These are phyloP conservation scores for Apeira syringaria DNA, from an alignment of 2,888 invertebrate genomes.

Conservation along the genomic window DNA sequence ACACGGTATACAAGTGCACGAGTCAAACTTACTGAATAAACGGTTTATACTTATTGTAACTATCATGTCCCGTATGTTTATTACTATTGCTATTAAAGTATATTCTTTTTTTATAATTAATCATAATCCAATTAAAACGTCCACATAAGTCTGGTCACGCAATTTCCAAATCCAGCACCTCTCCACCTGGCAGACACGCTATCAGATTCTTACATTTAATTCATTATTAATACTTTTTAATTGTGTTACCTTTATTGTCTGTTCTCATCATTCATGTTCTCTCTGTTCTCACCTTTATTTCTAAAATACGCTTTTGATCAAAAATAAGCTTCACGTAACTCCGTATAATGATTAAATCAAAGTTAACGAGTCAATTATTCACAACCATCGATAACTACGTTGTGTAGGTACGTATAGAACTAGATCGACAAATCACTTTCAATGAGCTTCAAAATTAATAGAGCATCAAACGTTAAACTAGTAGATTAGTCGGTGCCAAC, in stretches of 20 bases:
- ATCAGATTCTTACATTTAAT: constrained; percentile 24
- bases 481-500: constrained; percentile 55
- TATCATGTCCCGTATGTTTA: no score
- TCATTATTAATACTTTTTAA: constrained; percentile 12
- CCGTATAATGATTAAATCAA: constrained; percentile 15
- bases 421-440: constrained; percentile 41
- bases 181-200: constrained; percentile 29
- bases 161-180: constrained; percentile 25
- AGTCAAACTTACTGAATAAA: no score
- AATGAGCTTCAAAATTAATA: constrained; percentile 55
- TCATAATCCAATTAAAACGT: constrained; percentile 18
- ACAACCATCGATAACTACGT: constrained; percentile 26
- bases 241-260: constrained; percentile 14
- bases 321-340: constrained; percentile 9
- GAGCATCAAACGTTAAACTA: constrained; percentile 57
- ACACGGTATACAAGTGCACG: no score
- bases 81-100: no score
- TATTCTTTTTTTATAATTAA: no score
- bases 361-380: constrained; percentile 23
- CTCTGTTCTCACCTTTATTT: no score
- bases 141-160: constrained; percentile 23
- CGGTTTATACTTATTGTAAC: no score
- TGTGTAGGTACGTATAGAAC: constrained; percentile 29
- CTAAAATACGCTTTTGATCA: constrained; percentile 14
- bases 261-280: no score